These are phyloP conservation scores for Malurus alboscapulatus DNA, from an alignment of 2,113 vertebrate species.

Conservation along the genomic window DNA sequence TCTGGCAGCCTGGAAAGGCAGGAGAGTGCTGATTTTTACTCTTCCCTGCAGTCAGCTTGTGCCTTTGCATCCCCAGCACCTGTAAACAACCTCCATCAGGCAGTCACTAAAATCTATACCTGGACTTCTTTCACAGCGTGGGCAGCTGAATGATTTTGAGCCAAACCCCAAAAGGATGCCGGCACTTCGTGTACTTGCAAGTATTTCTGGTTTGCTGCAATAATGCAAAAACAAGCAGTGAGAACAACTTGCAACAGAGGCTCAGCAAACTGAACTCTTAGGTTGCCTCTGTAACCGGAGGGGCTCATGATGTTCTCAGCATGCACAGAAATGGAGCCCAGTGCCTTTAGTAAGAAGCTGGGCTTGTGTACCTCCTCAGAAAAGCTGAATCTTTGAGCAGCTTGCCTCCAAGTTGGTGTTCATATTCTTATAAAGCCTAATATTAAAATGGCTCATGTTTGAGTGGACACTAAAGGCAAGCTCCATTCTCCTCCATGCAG, in stretches of 20 bases:
- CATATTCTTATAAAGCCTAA: not conserved
- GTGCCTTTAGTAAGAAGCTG: not conserved
- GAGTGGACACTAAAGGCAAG: not conserved
- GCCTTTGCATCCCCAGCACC: not conserved
- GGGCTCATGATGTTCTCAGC: not conserved
- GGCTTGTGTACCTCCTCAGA: not conserved
- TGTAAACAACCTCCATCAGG: not conserved
- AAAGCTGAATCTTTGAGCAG: not conserved
- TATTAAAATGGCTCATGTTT: not conserved
- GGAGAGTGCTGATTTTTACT: not conserved
- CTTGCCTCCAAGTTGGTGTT: not conserved
- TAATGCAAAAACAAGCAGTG: not conserved
- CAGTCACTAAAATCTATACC: not conserved
- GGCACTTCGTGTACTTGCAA: not conserved
- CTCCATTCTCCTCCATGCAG: not conserved
- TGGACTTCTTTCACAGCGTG: not conserved
- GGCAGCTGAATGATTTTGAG: not conserved
- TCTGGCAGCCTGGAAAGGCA: not conserved
- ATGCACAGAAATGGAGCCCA: not conserved
- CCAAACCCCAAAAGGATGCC: not conserved
- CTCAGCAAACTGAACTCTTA: not conserved
- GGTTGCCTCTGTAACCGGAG: not conserved
- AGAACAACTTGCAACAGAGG: not conserved
- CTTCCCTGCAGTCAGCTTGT: not conserved
- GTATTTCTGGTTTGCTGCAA: not conserved